phyloP scores from a whole-genome alignment of 2,888 invertebrate species.

The Brachycybe producta region DNA sequence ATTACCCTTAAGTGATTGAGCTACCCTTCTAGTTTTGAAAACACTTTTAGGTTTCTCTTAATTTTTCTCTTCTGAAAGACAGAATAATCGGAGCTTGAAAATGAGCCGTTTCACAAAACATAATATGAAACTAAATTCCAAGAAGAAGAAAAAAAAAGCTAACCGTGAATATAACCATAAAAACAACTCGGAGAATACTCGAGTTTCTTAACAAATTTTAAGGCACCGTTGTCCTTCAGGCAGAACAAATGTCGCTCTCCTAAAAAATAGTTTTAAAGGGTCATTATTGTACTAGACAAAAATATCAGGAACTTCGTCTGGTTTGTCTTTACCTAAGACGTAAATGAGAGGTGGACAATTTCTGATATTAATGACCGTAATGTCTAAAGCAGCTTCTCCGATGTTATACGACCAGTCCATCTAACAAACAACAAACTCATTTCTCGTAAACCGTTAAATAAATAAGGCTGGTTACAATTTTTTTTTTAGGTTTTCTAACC shows the following conservation, averaged over 20 bases:
- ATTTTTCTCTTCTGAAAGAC: too few species aligned
- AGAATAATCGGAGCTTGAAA: too few species aligned
- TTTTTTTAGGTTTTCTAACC: constrained; percentile 25
- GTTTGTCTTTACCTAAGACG: constrained; percentile 59
- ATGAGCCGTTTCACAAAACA: too few species aligned
- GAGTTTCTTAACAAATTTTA: constrained; percentile 69
- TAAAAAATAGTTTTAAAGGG: constrained; percentile 20
- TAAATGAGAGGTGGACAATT: constrained; percentile 58
- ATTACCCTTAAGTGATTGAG: too few species aligned
- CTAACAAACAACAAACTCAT: constrained; percentile 25
- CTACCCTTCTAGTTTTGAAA: too few species aligned
- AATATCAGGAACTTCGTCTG: too few species aligned
- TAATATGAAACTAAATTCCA: constrained; percentile 8
- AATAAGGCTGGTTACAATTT: neutral
- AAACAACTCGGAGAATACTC: constrained; percentile 55
- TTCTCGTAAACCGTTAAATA: neutral
- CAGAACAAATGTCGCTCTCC: constrained; percentile 67
- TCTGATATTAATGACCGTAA: constrained; percentile 45
- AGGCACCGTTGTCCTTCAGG: constrained; percentile 60
- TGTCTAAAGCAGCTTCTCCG: constrained; percentile 57
- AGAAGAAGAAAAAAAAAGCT: neutral
- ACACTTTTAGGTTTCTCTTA: too few species aligned
- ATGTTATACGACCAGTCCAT: constrained; percentile 72
- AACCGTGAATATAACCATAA: constrained; percentile 12
- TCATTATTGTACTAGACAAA: neutral